phyloP scores from a whole-genome alignment of 2,113 vertebrate genomes.

The Ageneiosus marmoratus region DNA sequence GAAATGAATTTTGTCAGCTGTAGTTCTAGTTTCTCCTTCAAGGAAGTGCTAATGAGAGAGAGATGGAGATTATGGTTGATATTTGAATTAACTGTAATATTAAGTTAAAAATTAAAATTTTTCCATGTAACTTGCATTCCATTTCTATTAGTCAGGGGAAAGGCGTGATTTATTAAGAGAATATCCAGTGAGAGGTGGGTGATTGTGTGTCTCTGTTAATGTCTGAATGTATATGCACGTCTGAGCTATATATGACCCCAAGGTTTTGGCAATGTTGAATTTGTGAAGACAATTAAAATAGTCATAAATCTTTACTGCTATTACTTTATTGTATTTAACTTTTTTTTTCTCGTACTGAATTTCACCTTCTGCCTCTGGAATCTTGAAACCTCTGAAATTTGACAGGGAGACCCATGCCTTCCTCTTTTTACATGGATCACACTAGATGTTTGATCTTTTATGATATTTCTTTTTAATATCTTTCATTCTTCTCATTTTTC shows the following conservation, averaged over 20 bases:
- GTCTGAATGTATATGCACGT: constrained; percentile 25
- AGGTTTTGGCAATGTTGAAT: constrained; percentile 4
- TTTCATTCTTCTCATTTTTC: constrained; percentile 3
- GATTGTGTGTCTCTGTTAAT: constrained; percentile 2
- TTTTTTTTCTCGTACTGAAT: constrained; percentile 36
- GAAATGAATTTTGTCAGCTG: constrained; percentile 43
- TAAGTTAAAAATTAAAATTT: constrained; percentile 37
- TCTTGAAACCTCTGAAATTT: constrained; percentile 44
- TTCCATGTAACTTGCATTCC: constrained; percentile 40
- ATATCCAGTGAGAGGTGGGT: constrained; percentile 23
- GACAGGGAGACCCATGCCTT: constrained; percentile 60
- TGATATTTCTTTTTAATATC: neutral
- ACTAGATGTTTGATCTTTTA: constrained; percentile 24
- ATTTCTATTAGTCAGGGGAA: constrained; percentile 41
- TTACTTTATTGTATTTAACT: neutral
- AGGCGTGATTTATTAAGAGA: constrained; percentile 28
- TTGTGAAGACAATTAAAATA: constrained; percentile 26
- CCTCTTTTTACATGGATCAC: constrained; percentile 51
- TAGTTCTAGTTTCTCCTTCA: constrained; percentile 41
- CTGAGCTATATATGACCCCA: neutral
- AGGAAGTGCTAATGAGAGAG: constrained; percentile 34
- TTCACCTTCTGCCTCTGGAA: constrained; percentile 47
- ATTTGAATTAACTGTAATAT: constrained; percentile 35
- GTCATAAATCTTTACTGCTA: constrained; percentile 19
- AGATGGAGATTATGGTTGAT: constrained; percentile 44